Base-by-base conservation (phyloP, 1,140 invertebrate genomes). In the Drosophila persimilis region DNA sequence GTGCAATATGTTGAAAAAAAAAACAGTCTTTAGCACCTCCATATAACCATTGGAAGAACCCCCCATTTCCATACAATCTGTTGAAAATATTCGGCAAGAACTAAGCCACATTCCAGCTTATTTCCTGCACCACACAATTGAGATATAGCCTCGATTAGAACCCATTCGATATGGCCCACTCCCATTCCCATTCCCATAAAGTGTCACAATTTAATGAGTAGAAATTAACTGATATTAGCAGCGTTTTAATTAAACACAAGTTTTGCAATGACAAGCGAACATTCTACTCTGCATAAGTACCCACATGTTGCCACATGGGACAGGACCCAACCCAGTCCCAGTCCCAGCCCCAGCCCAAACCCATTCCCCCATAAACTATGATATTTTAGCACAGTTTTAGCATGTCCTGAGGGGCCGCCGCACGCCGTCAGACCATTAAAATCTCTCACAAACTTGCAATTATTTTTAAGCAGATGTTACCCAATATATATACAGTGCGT, bases 211-310 rank as follows among this genome's bases (percentile, higher is more conserved):
- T 83, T 76, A 81, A 83, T 83, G 70, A 62, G 74, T 55, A 65
- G 70, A 71, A 83, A 84, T 84, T 83, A 83, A 79, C 70, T 83
- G 80, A 84, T 78, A 83, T 83, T 83, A 83, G 79, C 80, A 84
- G 62, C 65, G 62, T 83, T 83, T 83, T 83, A 83, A 83, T 83
- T 84, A 83, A 84, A 79, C 60, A 52, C 70, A 78, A 83, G 72
- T 71, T 39, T 72, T 75, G 66, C 69, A 80, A 59, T 83, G 77
- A 75, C 60, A 74, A 70, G 66, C 52, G 44, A 78, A 66, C 71
- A 72, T 84, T 83, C 84, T 79, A 52, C 80, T 83, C 84, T 84
- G 56, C 80, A 83, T 84, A 83, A 83, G 80, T 75, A 79, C 80
- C 80, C 75, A 84, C 80, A 84, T 84, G 80, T 67, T 84, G 76